phyloP scores from a whole-genome alignment of 2,888 invertebrate species.

The Drosophila stalkeri region DNA sequence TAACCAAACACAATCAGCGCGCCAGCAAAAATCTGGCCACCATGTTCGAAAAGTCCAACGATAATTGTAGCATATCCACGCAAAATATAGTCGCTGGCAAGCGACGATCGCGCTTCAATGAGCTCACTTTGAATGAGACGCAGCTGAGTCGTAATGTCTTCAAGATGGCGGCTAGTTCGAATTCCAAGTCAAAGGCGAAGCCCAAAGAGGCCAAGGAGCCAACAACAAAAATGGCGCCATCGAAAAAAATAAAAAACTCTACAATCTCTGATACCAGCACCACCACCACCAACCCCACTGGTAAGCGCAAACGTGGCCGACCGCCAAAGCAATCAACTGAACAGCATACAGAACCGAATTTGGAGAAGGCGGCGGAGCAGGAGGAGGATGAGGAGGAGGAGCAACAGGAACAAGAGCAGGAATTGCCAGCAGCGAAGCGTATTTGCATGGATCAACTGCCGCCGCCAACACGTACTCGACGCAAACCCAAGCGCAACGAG shows the following conservation, averaged over 20 bases:
- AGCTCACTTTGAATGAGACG: conserved; percentile 77
- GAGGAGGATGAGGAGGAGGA: neutral
- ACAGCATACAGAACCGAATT: no score
- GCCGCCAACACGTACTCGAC: conserved; percentile 79
- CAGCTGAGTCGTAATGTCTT: conserved; percentile 56
- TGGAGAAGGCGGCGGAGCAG: neutral
- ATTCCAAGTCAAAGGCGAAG: neutral
- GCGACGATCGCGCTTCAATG: conserved; percentile 67
- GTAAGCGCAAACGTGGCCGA: conserved; percentile 41
- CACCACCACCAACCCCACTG: neutral
- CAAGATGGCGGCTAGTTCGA: conserved; percentile 16
- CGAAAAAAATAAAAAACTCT: neutral
- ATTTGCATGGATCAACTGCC: neutral
- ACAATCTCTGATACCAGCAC: neutral
- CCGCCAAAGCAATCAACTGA: neutral
- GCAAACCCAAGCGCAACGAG: conserved; percentile 85
- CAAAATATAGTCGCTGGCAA: conserved; percentile 83
- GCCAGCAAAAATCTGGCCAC: conserved; percentile 56
- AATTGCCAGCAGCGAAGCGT: conserved; percentile 2
- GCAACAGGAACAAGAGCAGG: neutral
- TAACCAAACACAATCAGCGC: conserved; percentile 3
- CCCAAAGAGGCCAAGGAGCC: neutral
- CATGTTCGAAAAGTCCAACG: conserved; percentile 75
- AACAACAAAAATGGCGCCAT: no score
- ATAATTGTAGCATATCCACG: conserved; percentile 82